These are phyloP conservation scores for Rhodinocichla rosea DNA, from an alignment of 2,113 vertebrate genomes.

Conservation along the genomic window DNA sequence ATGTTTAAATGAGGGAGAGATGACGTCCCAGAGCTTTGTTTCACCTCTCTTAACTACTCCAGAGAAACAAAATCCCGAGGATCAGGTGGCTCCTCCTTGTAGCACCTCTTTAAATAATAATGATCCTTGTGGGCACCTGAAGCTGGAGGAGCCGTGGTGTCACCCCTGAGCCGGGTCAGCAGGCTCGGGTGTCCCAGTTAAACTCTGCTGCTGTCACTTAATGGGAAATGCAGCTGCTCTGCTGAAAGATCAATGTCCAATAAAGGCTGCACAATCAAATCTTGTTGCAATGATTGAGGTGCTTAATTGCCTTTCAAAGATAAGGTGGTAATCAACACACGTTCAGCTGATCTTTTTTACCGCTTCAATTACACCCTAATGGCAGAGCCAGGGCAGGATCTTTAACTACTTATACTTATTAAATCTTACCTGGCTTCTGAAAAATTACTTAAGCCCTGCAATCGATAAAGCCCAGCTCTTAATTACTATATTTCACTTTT, in stretches of 20 bases:
- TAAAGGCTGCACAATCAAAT: conserved; percentile 82
- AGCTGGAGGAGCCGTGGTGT: conserved; percentile 73
- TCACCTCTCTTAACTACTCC: conserved; percentile 69
- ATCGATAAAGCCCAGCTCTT: conserved; percentile 76
- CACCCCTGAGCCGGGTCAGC: conserved; percentile 80
- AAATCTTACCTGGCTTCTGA: conserved; percentile 88
- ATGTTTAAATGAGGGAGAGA: conserved; percentile 71
- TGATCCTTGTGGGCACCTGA: conserved; percentile 70
- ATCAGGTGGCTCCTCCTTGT: conserved; percentile 76
- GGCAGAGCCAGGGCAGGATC: conserved; percentile 88
- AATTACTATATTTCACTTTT: conserved; percentile 79
- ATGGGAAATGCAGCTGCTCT: conserved; percentile 85
- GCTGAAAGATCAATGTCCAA: conserved; percentile 87
- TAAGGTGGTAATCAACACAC: conserved; percentile 90
- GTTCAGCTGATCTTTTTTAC: conserved; percentile 85
- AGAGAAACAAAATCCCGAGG: conserved; percentile 75
- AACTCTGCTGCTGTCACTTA: conserved; percentile 85
- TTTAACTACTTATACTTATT: conserved; percentile 94
- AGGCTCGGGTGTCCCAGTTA: conserved; percentile 78
- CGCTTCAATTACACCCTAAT: conserved; percentile 91
- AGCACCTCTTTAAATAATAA: conserved; percentile 74
- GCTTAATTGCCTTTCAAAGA: conserved; percentile 91
- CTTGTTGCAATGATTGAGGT: conserved; percentile 84
- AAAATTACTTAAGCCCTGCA: conserved; percentile 80
- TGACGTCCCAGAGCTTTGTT: conserved; percentile 72